These are phyloP conservation scores for Amblyopsis rosae DNA, from an alignment of 2,113 vertebrate species.

Conservation along the genomic window DNA sequence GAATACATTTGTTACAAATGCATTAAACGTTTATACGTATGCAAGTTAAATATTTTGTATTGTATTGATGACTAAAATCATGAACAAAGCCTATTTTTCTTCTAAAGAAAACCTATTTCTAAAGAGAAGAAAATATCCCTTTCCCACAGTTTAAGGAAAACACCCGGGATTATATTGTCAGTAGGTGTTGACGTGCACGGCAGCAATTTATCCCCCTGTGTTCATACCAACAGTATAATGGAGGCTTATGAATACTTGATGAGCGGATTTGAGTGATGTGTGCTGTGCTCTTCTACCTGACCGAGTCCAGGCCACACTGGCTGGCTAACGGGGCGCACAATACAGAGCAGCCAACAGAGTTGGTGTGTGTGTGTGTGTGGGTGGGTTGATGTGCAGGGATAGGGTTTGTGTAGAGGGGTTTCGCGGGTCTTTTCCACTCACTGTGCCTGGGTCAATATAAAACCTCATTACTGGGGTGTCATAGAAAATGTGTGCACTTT, in stretches of 20 bases:
- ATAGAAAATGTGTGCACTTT: constrained; percentile 85
- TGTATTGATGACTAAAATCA: too few species aligned
- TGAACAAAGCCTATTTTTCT: neutral
- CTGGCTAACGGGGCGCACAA: constrained; percentile 41
- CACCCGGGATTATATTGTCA: neutral
- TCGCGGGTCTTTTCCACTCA: constrained; percentile 69
- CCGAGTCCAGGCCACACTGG: constrained; percentile 29
- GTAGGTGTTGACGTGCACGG: neutral
- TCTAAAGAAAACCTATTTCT: neutral
- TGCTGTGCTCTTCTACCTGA: constrained; percentile 56
- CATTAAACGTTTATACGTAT: neutral
- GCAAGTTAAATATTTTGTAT: neutral
- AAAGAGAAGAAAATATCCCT: neutral
- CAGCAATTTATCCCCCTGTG: constrained; percentile 17
- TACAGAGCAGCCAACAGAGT: constrained; percentile 62
- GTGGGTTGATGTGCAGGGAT: neutral
- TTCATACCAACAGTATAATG: constrained; percentile 53
- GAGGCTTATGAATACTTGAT: constrained; percentile 60
- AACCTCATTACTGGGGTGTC: constrained; percentile 85
- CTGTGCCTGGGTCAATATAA: constrained; percentile 80
- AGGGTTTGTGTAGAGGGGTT: constrained; percentile 53
- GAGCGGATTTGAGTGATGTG: constrained; percentile 53
- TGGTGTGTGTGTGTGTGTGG: neutral
- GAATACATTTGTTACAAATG: too few species aligned
- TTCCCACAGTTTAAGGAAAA: constrained; percentile 2